Conservation (phyloP, 2,113 vertebrate species). For the Holacanthus passer region DNA sequence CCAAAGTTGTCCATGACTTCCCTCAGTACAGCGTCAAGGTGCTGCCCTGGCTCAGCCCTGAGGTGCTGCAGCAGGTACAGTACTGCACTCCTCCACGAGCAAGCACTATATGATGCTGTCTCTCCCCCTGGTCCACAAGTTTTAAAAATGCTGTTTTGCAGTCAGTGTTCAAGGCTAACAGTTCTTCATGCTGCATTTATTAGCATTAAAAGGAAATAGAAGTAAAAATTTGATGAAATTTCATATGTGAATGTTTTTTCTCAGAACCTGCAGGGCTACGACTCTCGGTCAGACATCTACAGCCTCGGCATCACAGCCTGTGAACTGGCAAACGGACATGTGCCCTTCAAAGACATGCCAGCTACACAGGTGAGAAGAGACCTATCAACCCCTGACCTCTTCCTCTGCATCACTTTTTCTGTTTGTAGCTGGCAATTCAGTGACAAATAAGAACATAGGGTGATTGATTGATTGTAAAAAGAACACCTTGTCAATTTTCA, state of each 20-base stretch:
- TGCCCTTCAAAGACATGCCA: slow-evolving; percentile 99
- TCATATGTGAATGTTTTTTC: background rate
- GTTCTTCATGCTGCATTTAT: background rate
- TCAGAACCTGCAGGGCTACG: slow-evolving; percentile 97
- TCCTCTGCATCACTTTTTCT: background rate
- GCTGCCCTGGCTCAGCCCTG: slow-evolving; percentile 97
- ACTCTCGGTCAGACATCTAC: slow-evolving; percentile 98
- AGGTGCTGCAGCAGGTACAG: slow-evolving; percentile 97
- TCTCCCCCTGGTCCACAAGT: background rate
- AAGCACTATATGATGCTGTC: background rate
- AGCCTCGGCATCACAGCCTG: slow-evolving; percentile 98
- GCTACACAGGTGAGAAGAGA: slow-evolving; percentile 89
- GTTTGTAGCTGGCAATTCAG: background rate
- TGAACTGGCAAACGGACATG: slow-evolving; percentile 97
- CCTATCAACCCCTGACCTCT: background rate
- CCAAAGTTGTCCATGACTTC: slow-evolving; percentile 95
- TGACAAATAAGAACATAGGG: background rate
- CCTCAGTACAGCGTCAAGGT: slow-evolving; percentile 96
- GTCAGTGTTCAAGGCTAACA: too few species aligned
- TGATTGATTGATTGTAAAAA: too few species aligned
- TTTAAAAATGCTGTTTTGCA: background rate
- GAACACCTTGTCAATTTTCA: too few species aligned
- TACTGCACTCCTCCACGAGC: slow-evolving; percentile 39
- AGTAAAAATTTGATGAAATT: background rate
- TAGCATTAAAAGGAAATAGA: background rate